A percentile compares a stretch with the other conserved stretches of the same genome.
These are phyloP conservation scores for Salvelinus namaycush DNA, from an alignment of 2,113 vertebrate species.

Conservation along the genomic window DNA sequence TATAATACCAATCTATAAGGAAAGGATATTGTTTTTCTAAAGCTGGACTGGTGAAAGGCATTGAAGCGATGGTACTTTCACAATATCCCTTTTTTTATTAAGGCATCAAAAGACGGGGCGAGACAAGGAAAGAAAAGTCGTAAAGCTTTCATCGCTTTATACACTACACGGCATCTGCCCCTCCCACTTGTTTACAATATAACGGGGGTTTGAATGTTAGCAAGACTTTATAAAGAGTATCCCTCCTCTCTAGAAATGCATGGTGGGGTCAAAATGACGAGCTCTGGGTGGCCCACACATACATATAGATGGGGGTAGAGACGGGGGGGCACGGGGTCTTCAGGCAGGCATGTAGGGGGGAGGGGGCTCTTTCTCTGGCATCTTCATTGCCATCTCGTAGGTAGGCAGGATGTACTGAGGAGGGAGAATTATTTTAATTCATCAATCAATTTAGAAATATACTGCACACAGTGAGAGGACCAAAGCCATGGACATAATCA, in stretches of 20 bases:
- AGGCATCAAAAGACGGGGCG: constrained; percentile 54
- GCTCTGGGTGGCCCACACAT: constrained; percentile 41
- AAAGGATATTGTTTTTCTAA: constrained; percentile 52
- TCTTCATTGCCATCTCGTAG: constrained; percentile 98
- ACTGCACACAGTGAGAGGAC: background rate
- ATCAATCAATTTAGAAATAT: background rate
- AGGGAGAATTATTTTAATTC: background rate
- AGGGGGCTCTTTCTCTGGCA: constrained; percentile 91
- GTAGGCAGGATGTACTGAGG: constrained; percentile 91
- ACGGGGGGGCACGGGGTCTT: constrained; percentile 47
- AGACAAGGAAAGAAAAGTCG: background rate
- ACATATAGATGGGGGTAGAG: constrained; percentile 48
- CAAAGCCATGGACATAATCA: no score
- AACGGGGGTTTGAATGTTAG: constrained; percentile 19
- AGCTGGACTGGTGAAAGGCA: constrained; percentile 48
- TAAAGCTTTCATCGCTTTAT: constrained; percentile 42
- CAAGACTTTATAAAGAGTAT: background rate
- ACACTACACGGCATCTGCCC: constrained; percentile 42
- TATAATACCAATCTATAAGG: constrained; percentile 48
- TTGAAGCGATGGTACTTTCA: constrained; percentile 54
- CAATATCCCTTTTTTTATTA: constrained; percentile 50
- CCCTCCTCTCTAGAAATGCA: constrained; percentile 35
- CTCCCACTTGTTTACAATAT: constrained; percentile 28
- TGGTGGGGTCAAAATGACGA: constrained; percentile 17
- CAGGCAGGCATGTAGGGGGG: constrained; percentile 85